Percentiles rank a stretch among this genome's conserved stretches.
phyloP scores from a whole-genome alignment of 2,888 invertebrate species.

The Pseudococcus viburni region DNA sequence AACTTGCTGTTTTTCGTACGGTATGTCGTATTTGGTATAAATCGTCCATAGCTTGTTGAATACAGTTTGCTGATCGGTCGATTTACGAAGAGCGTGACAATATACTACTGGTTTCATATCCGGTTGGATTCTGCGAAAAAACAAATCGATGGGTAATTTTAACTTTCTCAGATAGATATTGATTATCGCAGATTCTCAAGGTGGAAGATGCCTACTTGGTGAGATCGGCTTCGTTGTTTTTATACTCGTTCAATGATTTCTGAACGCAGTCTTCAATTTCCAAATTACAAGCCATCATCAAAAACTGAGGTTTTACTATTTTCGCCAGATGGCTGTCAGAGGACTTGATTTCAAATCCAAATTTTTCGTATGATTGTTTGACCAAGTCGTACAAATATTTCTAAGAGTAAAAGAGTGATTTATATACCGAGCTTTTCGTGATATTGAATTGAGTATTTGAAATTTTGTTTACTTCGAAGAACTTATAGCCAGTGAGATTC shows the following conservation, averaged over 20 bases:
- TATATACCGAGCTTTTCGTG: background rate
- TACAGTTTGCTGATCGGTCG: slow-evolving; percentile 17
- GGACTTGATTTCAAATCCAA: background rate
- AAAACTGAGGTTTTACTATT: slow-evolving; percentile 17
- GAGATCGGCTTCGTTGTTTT: background rate
- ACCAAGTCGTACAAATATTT: background rate
- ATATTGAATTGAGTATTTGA: too few species aligned
- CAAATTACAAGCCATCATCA: background rate
- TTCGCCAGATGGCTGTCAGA: background rate
- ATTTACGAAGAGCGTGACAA: slow-evolving; percentile 64
- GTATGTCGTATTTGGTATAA: background rate
- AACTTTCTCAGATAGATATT: too few species aligned
- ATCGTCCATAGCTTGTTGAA: slow-evolving; percentile 17
- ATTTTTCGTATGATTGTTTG: background rate
- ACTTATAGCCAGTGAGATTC: too few species aligned
- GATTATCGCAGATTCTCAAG: too few species aligned
- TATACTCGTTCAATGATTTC: background rate
- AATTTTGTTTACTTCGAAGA: too few species aligned
- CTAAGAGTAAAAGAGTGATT: background rate
- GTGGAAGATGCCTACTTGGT: background rate
- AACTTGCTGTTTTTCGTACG: slow-evolving; percentile 24
- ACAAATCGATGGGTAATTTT: background rate
- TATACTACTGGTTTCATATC: slow-evolving; percentile 66
- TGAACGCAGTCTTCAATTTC: background rate
- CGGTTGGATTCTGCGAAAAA: slow-evolving; percentile 65